These are phyloP conservation scores for Archips crataeganus DNA, from an alignment of 2,888 invertebrate genomes.

Conservation along the genomic window DNA sequence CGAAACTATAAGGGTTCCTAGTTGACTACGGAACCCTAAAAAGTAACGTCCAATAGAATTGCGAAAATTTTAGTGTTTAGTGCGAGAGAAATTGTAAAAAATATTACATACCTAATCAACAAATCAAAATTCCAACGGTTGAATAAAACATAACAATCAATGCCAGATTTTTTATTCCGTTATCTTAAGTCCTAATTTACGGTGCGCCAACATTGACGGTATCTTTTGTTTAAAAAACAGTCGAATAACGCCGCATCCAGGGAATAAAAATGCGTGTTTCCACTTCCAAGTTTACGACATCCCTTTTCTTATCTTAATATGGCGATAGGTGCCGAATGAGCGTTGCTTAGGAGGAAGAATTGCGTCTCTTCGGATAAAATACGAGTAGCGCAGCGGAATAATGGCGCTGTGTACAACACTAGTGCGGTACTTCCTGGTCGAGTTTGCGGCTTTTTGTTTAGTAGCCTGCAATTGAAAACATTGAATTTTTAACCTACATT, in stretches of 20 bases:
- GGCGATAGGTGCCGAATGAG: constrained; percentile 74
- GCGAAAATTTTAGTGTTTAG: too few relatives aligned
- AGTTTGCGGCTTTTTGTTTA: constrained; percentile 2
- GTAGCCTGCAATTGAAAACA: not conserved
- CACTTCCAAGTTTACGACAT: constrained; percentile 75
- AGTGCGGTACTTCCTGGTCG: not conserved
- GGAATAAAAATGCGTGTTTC: constrained; percentile 73
- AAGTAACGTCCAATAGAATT: too few relatives aligned
- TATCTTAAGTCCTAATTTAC: not conserved
- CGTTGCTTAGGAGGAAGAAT: constrained; percentile 61
- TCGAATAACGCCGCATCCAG: constrained; percentile 57
- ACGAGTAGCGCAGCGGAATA: constrained; percentile 48
- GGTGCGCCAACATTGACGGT: constrained; percentile 4
- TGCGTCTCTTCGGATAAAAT: constrained; percentile 53
- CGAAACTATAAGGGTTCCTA: too few relatives aligned
- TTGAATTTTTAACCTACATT: not conserved
- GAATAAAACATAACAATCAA: not conserved
- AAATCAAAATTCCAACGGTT: not conserved
- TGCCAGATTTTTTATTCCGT: too few relatives aligned
- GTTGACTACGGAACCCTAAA: too few relatives aligned
- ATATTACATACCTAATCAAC: too few relatives aligned
- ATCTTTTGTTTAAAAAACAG: constrained; percentile 48
- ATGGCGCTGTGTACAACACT: constrained; percentile 32
- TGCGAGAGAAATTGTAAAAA: too few relatives aligned
- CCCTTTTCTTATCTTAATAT: constrained; percentile 74